A percentile compares a stretch with the other conserved stretches of the same genome.
Conservation (phyloP, 2,797 vertebrate genomes). For the Darevskia nairensis region DNA sequence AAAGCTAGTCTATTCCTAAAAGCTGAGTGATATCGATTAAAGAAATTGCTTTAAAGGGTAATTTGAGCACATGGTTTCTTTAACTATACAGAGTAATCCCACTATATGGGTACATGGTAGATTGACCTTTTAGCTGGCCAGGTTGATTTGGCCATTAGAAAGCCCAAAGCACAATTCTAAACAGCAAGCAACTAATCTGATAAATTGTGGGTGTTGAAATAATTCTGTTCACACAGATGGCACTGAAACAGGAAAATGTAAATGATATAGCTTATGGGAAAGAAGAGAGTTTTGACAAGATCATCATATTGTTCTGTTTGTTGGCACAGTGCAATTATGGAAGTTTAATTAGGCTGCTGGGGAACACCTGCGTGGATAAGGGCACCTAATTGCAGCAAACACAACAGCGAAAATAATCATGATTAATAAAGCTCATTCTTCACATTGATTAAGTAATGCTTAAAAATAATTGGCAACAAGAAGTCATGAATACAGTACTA, state of each 20-base stretch:
- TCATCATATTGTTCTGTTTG: conserved; percentile 12
- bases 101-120: background rate
- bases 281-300: background rate
- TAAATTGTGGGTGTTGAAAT: conserved; percentile 3
- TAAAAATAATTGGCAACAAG: background rate
- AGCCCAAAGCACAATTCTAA: conserved; percentile 34
- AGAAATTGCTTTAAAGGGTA: background rate
- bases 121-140: background rate
- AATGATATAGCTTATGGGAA: conserved; percentile 18
- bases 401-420: conserved; percentile 21
- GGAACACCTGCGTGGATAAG: conserved; percentile 34
- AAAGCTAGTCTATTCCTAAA: background rate
- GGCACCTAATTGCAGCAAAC: conserved; percentile 3
- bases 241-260: conserved; percentile 6
- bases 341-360: conserved; percentile 19
- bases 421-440: conserved; percentile 13
- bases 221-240: conserved; percentile 16
- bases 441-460: background rate
- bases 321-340: background rate
- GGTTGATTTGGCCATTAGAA: background rate
- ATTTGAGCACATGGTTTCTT: background rate
- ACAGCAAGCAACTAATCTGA: conserved; percentile 8
- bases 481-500: background rate
- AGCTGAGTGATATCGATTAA: background rate
- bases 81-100: background rate